phyloP scores from a whole-genome alignment of 2,797 vertebrate genomes.

The Peromyscus attwateri region DNA sequence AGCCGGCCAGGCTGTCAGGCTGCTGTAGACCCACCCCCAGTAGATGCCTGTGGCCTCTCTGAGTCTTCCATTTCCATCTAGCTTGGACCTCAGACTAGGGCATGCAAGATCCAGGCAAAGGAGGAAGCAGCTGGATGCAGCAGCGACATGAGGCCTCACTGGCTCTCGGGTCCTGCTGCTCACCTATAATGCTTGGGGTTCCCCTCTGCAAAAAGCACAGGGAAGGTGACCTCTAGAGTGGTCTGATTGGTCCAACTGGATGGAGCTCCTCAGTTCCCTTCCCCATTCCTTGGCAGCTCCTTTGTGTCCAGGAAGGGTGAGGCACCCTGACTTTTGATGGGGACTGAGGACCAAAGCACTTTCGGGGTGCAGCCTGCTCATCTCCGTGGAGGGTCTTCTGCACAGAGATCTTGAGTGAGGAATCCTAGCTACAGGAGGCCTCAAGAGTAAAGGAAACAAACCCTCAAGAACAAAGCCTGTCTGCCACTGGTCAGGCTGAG shows the following conservation, averaged over 20 bases:
- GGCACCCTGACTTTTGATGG: accelerated
- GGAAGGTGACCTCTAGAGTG: not conserved
- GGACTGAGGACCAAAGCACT: too few relatives aligned
- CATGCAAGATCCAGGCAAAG: not conserved
- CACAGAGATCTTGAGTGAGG: not conserved
- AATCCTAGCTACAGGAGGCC: not conserved
- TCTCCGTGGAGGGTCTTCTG: not conserved
- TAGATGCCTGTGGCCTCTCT: not conserved
- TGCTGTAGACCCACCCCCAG: accelerated
- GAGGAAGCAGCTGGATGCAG: not conserved
- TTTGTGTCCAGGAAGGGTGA: not conserved
- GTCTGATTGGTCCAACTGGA: not conserved
- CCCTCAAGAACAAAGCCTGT: not conserved
- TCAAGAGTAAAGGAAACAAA: not conserved
- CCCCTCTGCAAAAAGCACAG: not conserved
- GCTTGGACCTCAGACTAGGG: too few relatives aligned
- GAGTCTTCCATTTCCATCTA: not conserved
- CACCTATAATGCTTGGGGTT: too few relatives aligned
- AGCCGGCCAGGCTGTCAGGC: accelerated
- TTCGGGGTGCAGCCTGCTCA: not conserved
- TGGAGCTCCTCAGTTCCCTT: too few relatives aligned
- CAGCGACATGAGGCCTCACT: not conserved
- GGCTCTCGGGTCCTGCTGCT: accelerated
- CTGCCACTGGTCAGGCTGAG: accelerated
- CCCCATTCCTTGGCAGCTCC: not conserved